These are phyloP conservation scores for Carapus acus DNA, from an alignment of 2,797 vertebrate genomes.

Conservation along the genomic window DNA sequence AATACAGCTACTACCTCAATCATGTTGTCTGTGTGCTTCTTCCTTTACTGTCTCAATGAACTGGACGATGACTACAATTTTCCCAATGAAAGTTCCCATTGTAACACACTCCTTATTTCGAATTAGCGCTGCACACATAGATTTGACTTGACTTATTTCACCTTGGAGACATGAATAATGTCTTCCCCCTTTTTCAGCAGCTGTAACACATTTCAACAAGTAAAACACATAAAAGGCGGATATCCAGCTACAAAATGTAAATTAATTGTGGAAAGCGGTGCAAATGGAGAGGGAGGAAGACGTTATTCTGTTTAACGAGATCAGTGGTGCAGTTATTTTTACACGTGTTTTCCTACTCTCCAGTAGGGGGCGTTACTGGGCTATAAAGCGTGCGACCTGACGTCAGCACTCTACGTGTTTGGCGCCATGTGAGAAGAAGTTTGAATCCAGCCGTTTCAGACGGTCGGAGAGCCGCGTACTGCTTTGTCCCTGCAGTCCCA, in stretches of 20 bases:
- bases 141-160: too few species aligned
- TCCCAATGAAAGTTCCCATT: not conserved
- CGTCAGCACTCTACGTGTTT: slow-evolving; percentile 40
- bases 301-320: too few species aligned
- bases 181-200: too few species aligned
- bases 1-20: slow-evolving; percentile 79
- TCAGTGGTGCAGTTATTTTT: too few species aligned
- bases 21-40: slow-evolving; percentile 9
- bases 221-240: too few species aligned
- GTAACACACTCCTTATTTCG: too few species aligned
- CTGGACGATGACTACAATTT: not conserved
- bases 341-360: not conserved
- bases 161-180: too few species aligned
- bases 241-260: too few species aligned
- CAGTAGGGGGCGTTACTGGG: slow-evolving; percentile 23
- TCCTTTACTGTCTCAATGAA: not conserved
- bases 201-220: too few species aligned
- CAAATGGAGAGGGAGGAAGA: too few species aligned
- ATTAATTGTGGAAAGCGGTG: too few species aligned
- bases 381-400: slow-evolving; percentile 2
- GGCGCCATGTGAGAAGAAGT: slow-evolving; percentile 59
- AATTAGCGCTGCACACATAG: too few species aligned
- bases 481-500: accelerated
- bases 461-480: not conserved
- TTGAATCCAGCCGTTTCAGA: slow-evolving; percentile 58